phyloP scores from a whole-genome alignment of 2,113 vertebrate species.

The Capreolus pygargus region DNA sequence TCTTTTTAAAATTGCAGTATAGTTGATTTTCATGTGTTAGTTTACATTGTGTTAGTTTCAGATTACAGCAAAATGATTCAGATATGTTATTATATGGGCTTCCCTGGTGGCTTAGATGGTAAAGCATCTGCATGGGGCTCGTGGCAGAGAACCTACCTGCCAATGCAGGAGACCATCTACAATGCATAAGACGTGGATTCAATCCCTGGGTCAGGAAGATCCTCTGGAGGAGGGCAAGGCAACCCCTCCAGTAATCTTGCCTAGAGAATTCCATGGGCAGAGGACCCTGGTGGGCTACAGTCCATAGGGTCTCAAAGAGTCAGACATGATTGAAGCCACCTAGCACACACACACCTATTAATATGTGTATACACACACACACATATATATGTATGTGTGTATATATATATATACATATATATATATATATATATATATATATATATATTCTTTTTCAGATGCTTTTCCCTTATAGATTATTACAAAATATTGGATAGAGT shows the following conservation, averaged over 20 bases:
- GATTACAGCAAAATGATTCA: neutral
- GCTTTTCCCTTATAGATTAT: neutral
- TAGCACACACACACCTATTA: neutral
- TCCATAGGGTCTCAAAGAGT: neutral
- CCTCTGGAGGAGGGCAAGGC: neutral
- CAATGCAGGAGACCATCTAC: neutral
- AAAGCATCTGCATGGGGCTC: accelerated
- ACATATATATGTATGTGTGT: accelerated
- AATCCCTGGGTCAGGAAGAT: neutral
- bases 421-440: neutral
- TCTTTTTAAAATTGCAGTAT: neutral
- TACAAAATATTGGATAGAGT: neutral
- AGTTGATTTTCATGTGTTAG: neutral
- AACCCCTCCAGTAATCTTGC: neutral
- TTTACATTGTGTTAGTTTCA: neutral
- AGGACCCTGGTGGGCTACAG: neutral
- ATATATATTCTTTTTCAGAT: neutral
- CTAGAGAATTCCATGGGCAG: neutral
- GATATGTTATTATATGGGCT: neutral
- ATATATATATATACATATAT: neutral
- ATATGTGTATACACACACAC: accelerated
- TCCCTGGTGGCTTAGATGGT: neutral
- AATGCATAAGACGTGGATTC: neutral
- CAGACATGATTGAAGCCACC: neutral
- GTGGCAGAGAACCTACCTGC: neutral